Percentiles rank a stretch among this genome's conserved stretches.
Conservation (phyloP, 35 echinoderm and acorn worm species). For the Strongylocentrotus purpuratus region DNA sequence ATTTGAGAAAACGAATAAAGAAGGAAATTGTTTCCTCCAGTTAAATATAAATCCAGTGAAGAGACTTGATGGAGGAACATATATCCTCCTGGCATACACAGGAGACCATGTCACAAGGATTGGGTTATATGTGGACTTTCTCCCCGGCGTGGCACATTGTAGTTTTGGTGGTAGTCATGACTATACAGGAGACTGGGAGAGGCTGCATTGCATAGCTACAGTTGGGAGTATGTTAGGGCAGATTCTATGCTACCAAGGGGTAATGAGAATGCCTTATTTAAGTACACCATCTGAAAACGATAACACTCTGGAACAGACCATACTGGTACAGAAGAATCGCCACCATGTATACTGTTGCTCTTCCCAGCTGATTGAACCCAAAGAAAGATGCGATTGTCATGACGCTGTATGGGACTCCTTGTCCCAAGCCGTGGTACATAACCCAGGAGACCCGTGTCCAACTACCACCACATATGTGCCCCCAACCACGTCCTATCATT, state of each 20-base stretch:
- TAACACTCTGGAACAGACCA: neutral
- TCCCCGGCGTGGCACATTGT: neutral
- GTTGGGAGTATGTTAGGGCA: neutral
- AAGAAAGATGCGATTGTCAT: neutral
- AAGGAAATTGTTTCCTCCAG: neutral
- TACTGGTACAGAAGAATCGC: neutral
- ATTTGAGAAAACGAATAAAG: neutral
- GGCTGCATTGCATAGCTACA: neutral
- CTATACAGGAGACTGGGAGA: neutral
- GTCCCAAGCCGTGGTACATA: neutral
- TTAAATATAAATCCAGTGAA: neutral
- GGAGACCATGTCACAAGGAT: neutral
- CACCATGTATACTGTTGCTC: neutral
- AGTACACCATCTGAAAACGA: neutral
- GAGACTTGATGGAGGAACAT: neutral
- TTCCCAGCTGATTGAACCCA: neutral
- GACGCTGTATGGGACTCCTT: neutral
- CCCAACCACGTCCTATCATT: too few species aligned
- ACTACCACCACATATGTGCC: neutral
- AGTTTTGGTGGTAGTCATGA: neutral
- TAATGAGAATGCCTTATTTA: neutral
- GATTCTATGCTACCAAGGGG: neutral
- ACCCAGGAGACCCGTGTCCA: neutral
- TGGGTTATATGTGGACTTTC: neutral
- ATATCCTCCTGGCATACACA: neutral